Base-by-base conservation (phyloP, 2,888 invertebrate genomes). In the Lagria hirta region DNA sequence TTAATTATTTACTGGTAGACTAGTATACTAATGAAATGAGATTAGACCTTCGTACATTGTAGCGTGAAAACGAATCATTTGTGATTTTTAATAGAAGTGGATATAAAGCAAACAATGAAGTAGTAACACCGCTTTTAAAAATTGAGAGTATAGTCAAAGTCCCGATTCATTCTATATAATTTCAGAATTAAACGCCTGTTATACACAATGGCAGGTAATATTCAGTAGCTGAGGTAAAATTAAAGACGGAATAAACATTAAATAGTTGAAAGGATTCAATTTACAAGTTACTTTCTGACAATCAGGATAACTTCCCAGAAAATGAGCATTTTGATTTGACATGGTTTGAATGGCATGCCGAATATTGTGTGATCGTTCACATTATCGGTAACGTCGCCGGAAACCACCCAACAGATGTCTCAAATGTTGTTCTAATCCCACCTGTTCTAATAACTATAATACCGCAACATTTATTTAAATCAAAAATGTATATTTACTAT, bases 261-360 rank as follows among this genome's bases (percentile, higher is more conserved):
- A 55, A 55, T 51, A 50, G 50, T 52, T 55, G 52, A 58, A 58
- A 59, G 60, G 60, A 62, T 62, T 62, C 57, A 59, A 58, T 59
- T 57, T 58, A 53, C 54, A 55, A 55, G 54, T 60, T 44, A 52
- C 52, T 51, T 54, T 52, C 43, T 49, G 52, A 58, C 58, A 61
- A 59, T 58, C 57, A 48, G 45, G 50, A 50, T 55, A 51, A 52
- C 49, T 59, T 59, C 57, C 53, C 57, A 58, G 57, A 58, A 58
- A 57, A 56, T 55, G 51, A 57, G 46, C 33, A 35, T 42, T 33
- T 24, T 20, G 40, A 43, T 49, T 49, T 20, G 49, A 32, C 27
- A 42, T 37, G 49, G 29, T 49, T 43, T 37, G 34, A 46, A 40
- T 46, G 46, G 44, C 44, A 45, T 49, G 41, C 30, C 49, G 38